A percentile compares a stretch with the other conserved stretches of the same genome.
phyloP scores from a whole-genome alignment of 2,888 invertebrate species.

The Caenorhabditis sulstoni region DNA sequence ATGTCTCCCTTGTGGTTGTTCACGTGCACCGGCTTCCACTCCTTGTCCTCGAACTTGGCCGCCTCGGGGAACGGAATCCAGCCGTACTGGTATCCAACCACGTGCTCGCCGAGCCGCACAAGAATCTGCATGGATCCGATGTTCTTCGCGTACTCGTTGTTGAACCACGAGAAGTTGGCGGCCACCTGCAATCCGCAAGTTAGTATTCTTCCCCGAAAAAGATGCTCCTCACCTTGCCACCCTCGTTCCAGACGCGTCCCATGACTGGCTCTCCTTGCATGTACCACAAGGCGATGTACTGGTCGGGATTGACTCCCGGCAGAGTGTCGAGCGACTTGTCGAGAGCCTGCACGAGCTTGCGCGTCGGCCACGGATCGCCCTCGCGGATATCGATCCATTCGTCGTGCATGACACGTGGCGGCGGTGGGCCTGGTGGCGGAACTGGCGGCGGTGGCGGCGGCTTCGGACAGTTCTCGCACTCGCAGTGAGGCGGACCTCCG shows the following conservation, averaged over 20 bases:
- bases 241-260: constrained; percentile 66
- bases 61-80: constrained; percentile 71
- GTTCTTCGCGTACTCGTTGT: constrained; percentile 65
- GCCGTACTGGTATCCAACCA: constrained; percentile 70
- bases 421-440: constrained; percentile 40
- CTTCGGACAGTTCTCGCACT: constrained; percentile 36
- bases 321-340: constrained; percentile 71
- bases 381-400: constrained; percentile 72
- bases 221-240: constrained; percentile 46
- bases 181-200: constrained; percentile 53
- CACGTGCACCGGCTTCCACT: constrained; percentile 72
- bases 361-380: constrained; percentile 66
- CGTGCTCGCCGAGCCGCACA: constrained; percentile 60
- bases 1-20: constrained; percentile 73
- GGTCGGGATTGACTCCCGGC: constrained; percentile 40
- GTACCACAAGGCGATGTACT: constrained; percentile 60
- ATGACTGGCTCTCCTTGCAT: constrained; percentile 61
- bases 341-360: constrained; percentile 61
- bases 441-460: constrained; percentile 46
- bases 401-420: constrained; percentile 61
- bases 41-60: constrained; percentile 68
- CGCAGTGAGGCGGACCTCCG: constrained; percentile 64
- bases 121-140: constrained; percentile 74
- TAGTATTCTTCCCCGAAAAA: no score
- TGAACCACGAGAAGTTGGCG: constrained; percentile 67